phyloP scores from a whole-genome alignment of 2,888 invertebrate genomes.

The Oscheius sp. region DNA sequence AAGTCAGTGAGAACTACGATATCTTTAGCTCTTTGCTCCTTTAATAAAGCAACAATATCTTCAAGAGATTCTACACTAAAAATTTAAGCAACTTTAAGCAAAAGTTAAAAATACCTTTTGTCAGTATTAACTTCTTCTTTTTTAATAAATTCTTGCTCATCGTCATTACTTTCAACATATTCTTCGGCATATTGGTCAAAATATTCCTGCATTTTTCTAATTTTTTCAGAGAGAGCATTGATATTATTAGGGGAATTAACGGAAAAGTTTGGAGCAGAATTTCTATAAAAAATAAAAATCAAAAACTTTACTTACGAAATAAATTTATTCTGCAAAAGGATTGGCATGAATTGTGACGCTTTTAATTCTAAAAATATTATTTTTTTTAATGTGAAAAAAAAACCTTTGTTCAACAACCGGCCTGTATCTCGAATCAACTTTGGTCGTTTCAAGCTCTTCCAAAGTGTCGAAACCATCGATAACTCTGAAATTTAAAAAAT shows the following conservation, averaged over 20 bases:
- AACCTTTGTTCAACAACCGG: constrained; percentile 83
- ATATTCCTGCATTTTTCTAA: constrained; percentile 31
- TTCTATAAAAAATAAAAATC: background rate
- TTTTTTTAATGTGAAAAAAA: background rate
- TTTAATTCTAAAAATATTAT: constrained; percentile 76
- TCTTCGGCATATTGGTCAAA: constrained; percentile 34
- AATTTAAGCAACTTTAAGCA: background rate
- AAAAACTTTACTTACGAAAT: background rate
- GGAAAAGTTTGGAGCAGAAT: background rate
- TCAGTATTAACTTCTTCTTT: background rate
- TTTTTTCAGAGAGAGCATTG: constrained; percentile 6
- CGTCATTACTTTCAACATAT: constrained; percentile 25
- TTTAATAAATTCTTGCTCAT: background rate
- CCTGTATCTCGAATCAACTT: constrained; percentile 90
- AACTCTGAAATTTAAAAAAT: constrained; percentile 76
- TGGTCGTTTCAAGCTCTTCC: constrained; percentile 92
- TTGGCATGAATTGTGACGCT: constrained; percentile 95
- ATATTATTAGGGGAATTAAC: background rate
- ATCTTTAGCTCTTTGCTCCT: constrained; percentile 6
- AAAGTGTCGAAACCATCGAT: constrained; percentile 96
- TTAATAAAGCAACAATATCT: constrained; percentile 17
- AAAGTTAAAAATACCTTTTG: background rate
- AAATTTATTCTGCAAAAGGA: constrained; percentile 80
- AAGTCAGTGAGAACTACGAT: constrained; percentile 20
- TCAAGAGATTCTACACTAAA: constrained; percentile 24